Conservation (phyloP, 1,140 invertebrate genomes). For the Popillia japonica region DNA sequence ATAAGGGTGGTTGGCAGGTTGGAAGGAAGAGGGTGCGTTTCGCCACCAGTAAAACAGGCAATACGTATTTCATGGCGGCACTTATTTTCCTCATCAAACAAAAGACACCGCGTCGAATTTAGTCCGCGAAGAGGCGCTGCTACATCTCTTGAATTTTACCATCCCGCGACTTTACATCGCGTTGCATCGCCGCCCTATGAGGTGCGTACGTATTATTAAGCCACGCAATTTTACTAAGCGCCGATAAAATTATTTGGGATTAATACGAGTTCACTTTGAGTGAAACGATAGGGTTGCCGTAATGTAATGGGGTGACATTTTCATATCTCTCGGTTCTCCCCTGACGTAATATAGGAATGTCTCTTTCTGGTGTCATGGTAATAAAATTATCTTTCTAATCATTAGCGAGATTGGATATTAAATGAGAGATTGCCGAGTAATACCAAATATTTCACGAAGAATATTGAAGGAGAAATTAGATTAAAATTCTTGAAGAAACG, state of each 20-base stretch:
- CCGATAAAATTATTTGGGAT: constrained; percentile 34
- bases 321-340: constrained; percentile 12
- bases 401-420: constrained; percentile 33
- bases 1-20: not conserved
- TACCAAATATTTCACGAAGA: not conserved
- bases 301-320: constrained; percentile 19
- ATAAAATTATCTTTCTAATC: constrained; percentile 27
- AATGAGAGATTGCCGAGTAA: not conserved
- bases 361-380: constrained; percentile 11
- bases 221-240: constrained; percentile 27
- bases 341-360: not conserved
- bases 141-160: not conserved
- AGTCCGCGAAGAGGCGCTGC: not conserved
- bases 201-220: constrained; percentile 8
- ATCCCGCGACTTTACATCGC: not conserved
- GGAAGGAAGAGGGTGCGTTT: not conserved
- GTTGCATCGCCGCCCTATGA: not conserved
- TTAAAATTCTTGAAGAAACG: too few species aligned
- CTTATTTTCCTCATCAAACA: constrained; percentile 23
- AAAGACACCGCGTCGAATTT: constrained; percentile 30
- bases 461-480: not conserved
- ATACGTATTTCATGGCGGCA: constrained; percentile 31
- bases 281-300: not conserved
- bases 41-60: constrained; percentile 20
- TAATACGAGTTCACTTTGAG: not conserved